Base-by-base conservation (phyloP, 2,113 vertebrate species). In the Rhegmatorhina hoffmannsi region DNA sequence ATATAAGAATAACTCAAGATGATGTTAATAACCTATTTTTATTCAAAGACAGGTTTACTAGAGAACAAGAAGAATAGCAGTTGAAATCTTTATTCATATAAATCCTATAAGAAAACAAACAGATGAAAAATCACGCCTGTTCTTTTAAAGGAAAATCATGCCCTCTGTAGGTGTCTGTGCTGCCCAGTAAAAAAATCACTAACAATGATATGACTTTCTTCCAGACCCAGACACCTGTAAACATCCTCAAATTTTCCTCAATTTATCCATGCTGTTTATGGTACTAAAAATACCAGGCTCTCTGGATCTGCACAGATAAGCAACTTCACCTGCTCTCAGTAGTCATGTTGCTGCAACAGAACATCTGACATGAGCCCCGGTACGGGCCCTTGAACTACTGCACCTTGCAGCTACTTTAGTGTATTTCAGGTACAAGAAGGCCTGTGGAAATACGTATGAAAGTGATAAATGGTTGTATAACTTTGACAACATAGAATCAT, bases 41-140 rank as follows among this genome's bases (percentile, higher is more conserved):
- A 86, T 53, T 53, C 62, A 60, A 87, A 90, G 36, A 46, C 15
- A 56, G 6, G 9, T 36, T 86, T 66, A n/a, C 49, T 70, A 58
- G 14, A 77, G 17, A 34, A 87, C 13, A 64, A 64, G 43, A 34
- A 84, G 4, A 4, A 58, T 16, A 10, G 3, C 6, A 68, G 12
- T 66, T 33, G 73, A 64, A n/a, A 14, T 2, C 3, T 76, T 68
- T 62, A 31, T 16, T 80, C 89, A 29, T 36, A 63, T 43, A 55
- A 62, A 59, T 38, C 7, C 43, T 34, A 2, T 24, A 62, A 46
- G 11, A 38, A 78, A 92, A 64, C 14, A 70, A 24, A 50, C 17
- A 62, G 44, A 52, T 2, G 2, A 38, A 36, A 46, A 52, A 4
- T 26, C 12, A 23, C 3, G 9, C 4, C 3, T 15, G 7, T n/a